Evolutionary conservation across 2,888 invertebrate genomes (phyloP), one percentile per base, ranked within the genome.

Genomic region (Leucozona laternaria): DNA sequence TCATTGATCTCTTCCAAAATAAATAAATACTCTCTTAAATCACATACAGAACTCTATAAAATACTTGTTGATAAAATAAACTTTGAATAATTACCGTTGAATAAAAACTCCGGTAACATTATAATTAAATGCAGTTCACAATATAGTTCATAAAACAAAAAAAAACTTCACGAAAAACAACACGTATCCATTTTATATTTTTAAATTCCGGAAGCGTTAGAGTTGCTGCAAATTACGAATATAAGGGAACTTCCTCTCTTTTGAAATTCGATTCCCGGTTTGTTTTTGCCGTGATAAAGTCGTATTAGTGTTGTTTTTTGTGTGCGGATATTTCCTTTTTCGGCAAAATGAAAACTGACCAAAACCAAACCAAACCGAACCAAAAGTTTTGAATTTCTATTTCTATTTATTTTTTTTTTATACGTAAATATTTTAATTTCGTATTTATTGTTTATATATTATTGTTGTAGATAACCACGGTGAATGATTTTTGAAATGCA

Each of bases 241-340:
- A 28, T 75, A 86, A 75, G 82, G 78, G 86, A 82, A 79, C 40
- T 76, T 79, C 66, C 76, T 87, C 87, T 87, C 87, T 87, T 87
- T 79, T 92, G 91, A 91, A 92, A 92, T 91, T 91, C 90, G 91
- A 92, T 90, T 90, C 91, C 91, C 89, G 78, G 70, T 79, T 66
- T 82, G 57, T 43, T 80, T 75, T 55, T 71, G 64, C 43, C 20
- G 45, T 60, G 77, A 77, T 79, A 77, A 66, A 79, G 78, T 79
- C 86, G 86, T 78, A 72, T 77, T 68, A 34, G 57, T 77, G 76
- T 62, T 81, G 28, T 85, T 78, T 68, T 80, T 4, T 90, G 89
- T 89, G 89, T 89, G 79, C 89, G 89, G 90, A 89, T 89, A 90
- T 90, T 89, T 68, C 91, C 91, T 90, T 90, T 90, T 89, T 90